Percentiles rank a stretch among this genome's conserved stretches.
phyloP scores from a whole-genome alignment of 2,888 invertebrate genomes.

The Slavum lentiscoides region DNA sequence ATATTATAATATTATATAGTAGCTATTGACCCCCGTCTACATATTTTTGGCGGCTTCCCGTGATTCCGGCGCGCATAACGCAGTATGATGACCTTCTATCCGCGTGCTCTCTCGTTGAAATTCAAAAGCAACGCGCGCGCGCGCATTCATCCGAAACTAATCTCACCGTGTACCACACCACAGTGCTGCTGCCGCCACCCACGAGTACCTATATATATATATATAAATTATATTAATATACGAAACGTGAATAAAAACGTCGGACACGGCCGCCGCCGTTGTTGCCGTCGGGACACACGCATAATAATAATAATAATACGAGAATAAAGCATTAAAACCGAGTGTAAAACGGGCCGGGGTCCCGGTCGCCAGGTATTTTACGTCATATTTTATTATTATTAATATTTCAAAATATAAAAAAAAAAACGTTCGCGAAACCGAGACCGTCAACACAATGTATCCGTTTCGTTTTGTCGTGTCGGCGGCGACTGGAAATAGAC shows the following conservation, averaged over 20 bases:
- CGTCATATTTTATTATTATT: not conserved
- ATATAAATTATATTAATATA: not conserved
- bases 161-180: slow-evolving; percentile 21
- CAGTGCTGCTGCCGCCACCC: slow-evolving; percentile 18
- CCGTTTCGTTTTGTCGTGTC: not conserved
- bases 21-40: no score
- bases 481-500: not conserved
- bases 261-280: not conserved
- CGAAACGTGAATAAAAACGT: slow-evolving; percentile 21
- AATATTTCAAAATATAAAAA: no score
- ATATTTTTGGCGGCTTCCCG: no score
- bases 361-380: not conserved
- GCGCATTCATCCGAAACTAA: slow-evolving; percentile 27
- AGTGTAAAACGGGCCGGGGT: no score
- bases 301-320: not conserved
- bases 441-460: not conserved
- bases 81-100: not conserved
- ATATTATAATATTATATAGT: no score
- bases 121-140: slow-evolving; percentile 10
- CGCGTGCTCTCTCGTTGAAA: not conserved
- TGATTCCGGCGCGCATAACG: no score
- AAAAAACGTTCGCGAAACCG: not conserved
- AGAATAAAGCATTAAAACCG: not conserved
- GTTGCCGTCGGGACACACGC: not conserved
- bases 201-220: not conserved